These are phyloP conservation scores for Miltochrista miniata DNA, from an alignment of 2,888 invertebrate species.

Conservation along the genomic window DNA sequence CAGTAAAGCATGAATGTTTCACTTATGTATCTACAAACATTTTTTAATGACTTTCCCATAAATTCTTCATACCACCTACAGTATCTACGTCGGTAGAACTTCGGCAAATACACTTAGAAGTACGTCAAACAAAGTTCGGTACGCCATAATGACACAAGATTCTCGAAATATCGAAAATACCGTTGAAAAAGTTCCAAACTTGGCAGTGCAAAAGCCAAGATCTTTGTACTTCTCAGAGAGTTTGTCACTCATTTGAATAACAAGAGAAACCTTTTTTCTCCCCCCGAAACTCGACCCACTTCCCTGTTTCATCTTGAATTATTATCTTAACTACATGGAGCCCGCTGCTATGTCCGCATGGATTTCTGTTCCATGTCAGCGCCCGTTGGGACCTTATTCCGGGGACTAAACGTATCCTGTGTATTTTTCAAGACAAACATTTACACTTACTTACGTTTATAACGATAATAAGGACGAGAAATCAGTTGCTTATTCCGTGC, in stretches of 20 bases:
- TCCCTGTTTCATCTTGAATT: slow-evolving; percentile 26
- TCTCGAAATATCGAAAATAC: slow-evolving; percentile 45
- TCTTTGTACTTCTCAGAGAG: slow-evolving; percentile 49
- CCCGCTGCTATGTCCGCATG: too few species aligned
- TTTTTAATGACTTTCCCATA: neutral
- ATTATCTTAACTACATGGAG: slow-evolving; percentile 16
- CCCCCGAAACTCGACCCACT: slow-evolving; percentile 12
- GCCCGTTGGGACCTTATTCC: too few species aligned
- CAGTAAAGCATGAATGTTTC: too few species aligned
- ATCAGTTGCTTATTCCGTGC: too few species aligned
- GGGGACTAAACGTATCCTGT: too few species aligned
- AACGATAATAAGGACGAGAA: too few species aligned
- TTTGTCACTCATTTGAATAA: slow-evolving; percentile 76
- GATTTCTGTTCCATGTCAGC: too few species aligned
- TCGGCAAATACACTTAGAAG: slow-evolving; percentile 1
- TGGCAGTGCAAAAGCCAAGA: slow-evolving; percentile 54
- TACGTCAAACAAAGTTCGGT: slow-evolving; percentile 16
- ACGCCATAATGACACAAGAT: slow-evolving; percentile 19
- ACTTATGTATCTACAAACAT: neutral
- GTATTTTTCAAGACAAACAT: too few species aligned
- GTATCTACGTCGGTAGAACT: neutral
- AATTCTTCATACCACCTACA: neutral
- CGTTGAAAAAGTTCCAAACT: slow-evolving; percentile 50
- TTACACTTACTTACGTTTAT: too few species aligned
- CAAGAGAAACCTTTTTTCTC: slow-evolving; percentile 72